Evolutionary conservation across 2,113 vertebrate genomes (phyloP), one percentile per base, ranked within the genome.

Genomic region (Brachyhypopomus occidentalis): DNA sequence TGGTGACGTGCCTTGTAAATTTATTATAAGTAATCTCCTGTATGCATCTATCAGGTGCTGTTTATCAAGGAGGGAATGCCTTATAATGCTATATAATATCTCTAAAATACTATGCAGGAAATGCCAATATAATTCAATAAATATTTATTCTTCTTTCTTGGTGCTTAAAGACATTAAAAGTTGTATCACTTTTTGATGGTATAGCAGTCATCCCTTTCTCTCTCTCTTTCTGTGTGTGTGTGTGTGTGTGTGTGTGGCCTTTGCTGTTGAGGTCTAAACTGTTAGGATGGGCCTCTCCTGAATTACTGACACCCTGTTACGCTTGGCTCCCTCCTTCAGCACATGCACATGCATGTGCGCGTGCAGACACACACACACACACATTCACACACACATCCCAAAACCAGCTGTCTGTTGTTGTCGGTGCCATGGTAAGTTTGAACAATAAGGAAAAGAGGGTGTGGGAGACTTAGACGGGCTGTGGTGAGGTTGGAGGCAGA

Each of bases 331-430:
- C 59, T 58, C 3, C 36, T 74, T 77, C 8, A 74, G 20, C 27
- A 27, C 20, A 66, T 30, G 30, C 30, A 30, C 30, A 30, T 30
- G 30, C 30, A 3, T 30, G 3, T 30, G 30, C 30, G 30, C 30
- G 30, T 30, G 30, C 30, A 30, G 2, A 30, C 30, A 30, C 38
- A 76, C 9, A 55, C 52, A 9, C 17, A 62, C 25, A 34, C 3
- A 66, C 23, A 62, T 41, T 20, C 27, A 27, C 20, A 66, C 52
- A 77, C 30, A 77, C 60, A 79, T 80, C 75, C n/a, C 22, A 19
- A 64, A 75, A 71, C 69, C 83, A 83, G 74, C 79, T 88, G 84
- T 75, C 80, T 52, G 17, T 45, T 81, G 30, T 22, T 58, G 62
- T 30, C 45, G 36, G 72, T 52, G 9, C 55, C 27, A 22, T 79